A percentile compares a stretch with the other conserved stretches of the same genome.
These are phyloP conservation scores for Cyclargus thomasi DNA, from an alignment of 1,140 invertebrate genomes.

Conservation along the genomic window DNA sequence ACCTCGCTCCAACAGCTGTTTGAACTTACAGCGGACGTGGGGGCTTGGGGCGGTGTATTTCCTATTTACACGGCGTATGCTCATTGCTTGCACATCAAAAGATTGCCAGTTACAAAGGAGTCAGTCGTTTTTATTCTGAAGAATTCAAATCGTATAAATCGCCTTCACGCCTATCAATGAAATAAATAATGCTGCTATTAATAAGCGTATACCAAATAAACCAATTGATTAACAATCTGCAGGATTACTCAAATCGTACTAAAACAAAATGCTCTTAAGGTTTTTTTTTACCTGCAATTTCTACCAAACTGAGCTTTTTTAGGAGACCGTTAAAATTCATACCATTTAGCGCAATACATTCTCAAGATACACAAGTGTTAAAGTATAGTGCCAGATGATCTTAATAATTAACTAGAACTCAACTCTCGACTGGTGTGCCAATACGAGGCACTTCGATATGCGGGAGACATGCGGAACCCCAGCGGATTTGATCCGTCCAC, in stretches of 20 bases:
- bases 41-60: not conserved
- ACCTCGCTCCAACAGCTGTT: slow-evolving; percentile 22
- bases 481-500: slow-evolving; percentile 37
- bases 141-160: too few species aligned
- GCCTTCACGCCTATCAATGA: too few species aligned
- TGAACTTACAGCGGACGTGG: slow-evolving; percentile 11
- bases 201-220: too few species aligned
- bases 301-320: too few species aligned
- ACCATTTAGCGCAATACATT: not conserved
- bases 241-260: too few species aligned
- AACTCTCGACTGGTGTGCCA: not conserved
- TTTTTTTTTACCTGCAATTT: too few species aligned
- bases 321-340: not conserved
- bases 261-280: too few species aligned
- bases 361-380: not conserved
- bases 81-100: not conserved
- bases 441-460: not conserved
- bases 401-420: not conserved
- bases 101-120: not conserved
- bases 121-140: too few species aligned
- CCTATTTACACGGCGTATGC: not conserved
- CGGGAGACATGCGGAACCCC: slow-evolving; percentile 29
- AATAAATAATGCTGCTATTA: too few species aligned
- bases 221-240: too few species aligned
- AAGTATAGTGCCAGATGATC: not conserved